Conservation (phyloP, 1,140 invertebrate species). For the Mamestra configurata region DNA sequence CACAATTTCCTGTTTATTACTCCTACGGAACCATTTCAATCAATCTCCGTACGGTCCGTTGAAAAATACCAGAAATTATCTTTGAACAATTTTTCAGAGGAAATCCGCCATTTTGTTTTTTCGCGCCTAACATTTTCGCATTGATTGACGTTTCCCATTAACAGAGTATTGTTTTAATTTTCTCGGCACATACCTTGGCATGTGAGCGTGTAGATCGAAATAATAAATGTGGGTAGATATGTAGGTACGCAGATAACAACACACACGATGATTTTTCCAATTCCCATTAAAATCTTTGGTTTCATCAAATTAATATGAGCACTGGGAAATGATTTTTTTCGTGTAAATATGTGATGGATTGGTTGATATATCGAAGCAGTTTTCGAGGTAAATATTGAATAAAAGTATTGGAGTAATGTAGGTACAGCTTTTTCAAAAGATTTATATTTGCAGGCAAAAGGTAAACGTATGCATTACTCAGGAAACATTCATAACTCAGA, state of each 20-base stretch:
- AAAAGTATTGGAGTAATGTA: not conserved
- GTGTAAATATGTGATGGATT: not conserved
- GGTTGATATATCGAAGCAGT: not conserved
- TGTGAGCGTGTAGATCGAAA: not conserved
- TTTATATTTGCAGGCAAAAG: too few relatives aligned
- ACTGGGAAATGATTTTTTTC: not conserved
- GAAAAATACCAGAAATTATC: not conserved
- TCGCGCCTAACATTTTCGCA: constrained; percentile 8
- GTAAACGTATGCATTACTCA: too few relatives aligned
- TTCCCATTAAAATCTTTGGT: not conserved
- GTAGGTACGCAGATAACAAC: too few relatives aligned
- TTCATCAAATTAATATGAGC: not conserved
- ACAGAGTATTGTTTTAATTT: constrained; percentile 17
- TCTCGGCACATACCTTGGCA: constrained; percentile 1
- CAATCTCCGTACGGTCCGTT: not conserved
- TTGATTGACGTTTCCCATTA: constrained; percentile 43
- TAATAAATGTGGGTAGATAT: not conserved
- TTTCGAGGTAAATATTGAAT: not conserved
- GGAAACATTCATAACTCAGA: too few relatives aligned
- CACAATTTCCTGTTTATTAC: not conserved
- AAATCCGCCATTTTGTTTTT: not conserved
- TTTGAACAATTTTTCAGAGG: not conserved
- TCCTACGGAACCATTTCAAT: not conserved
- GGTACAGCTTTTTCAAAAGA: too few relatives aligned
- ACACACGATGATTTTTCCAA: not conserved